A percentile compares a stretch with the other conserved stretches of the same genome.
Evolutionary conservation across 2,888 invertebrate genomes (phyloP).

Genomic region (Campoplex capitator): DNA sequence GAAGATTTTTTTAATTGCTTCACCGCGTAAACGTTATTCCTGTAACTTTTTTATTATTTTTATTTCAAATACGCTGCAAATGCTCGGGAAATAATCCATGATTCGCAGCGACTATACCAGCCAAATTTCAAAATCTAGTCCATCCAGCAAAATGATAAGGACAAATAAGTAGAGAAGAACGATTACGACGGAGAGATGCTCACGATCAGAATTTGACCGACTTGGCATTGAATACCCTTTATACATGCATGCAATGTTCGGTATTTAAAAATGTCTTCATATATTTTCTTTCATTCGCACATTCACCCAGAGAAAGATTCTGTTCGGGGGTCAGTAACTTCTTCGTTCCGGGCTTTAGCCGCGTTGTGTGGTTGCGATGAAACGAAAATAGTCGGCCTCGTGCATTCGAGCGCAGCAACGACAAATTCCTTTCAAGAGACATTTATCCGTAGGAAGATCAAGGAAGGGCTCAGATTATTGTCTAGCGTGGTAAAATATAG

Average conservation of each 20-base stretch:
- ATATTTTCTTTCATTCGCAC: constrained; percentile 47
- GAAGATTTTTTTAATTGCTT: neutral
- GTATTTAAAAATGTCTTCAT: constrained; percentile 21
- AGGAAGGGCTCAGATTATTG: constrained; percentile 55
- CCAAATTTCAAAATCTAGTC: neutral
- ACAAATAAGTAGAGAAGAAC: neutral
- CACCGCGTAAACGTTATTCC: neutral
- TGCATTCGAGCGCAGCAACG: constrained; percentile 56
- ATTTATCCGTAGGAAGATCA: constrained; percentile 60
- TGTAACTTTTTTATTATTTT: neutral
- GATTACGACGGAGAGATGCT: neutral
- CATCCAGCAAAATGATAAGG: neutral
- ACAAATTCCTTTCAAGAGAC: constrained; percentile 60
- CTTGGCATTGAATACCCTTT: constrained; percentile 9
- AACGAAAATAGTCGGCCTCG: constrained; percentile 67
- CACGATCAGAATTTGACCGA: neutral
- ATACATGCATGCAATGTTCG: neutral
- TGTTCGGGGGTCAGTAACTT: constrained; percentile 64
- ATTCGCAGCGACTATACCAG: neutral
- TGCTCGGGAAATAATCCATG: neutral
- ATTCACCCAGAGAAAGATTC: constrained; percentile 50
- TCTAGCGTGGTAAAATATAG: constrained; percentile 36
- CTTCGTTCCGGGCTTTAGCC: constrained; percentile 58
- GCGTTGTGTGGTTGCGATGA: constrained; percentile 57
- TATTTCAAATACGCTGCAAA: neutral